Percentiles rank a stretch among this genome's conserved stretches.
phyloP scores from a whole-genome alignment of 2,113 vertebrate genomes.

The Mola mola region DNA sequence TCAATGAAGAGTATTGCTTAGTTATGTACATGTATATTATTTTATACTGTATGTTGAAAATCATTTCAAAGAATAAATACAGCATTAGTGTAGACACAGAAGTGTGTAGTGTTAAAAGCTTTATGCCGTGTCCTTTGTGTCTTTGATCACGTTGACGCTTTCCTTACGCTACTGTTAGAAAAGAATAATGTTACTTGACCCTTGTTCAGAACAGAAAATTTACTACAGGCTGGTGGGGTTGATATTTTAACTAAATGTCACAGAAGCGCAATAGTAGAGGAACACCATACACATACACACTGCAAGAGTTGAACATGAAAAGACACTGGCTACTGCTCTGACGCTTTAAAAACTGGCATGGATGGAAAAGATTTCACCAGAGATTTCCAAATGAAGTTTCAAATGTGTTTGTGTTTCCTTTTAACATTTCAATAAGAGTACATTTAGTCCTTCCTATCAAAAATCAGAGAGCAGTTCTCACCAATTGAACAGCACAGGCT shows the following conservation, averaged over 20 bases:
- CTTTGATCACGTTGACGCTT: no score
- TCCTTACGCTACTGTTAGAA: no score
- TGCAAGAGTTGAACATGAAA: background rate
- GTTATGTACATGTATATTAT: conserved; percentile 50
- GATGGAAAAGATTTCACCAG: background rate
- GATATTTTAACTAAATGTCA: no score
- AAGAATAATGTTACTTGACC: no score
- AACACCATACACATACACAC: background rate
- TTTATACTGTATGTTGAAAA: conserved; percentile 26
- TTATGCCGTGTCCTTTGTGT: background rate
- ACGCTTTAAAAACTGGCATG: background rate
- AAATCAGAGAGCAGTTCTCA: no score
- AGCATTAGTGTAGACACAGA: conserved; percentile 1
- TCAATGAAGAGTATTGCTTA: conserved; percentile 43
- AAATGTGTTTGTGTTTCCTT: background rate
- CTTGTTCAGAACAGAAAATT: background rate
- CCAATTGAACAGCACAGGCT: background rate
- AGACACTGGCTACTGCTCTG: background rate
- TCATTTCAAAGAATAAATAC: conserved; percentile 55
- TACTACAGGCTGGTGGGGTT: no score
- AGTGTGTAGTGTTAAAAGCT: no score
- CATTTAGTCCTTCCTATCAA: no score
- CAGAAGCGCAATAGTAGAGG: no score
- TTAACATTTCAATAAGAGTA: background rate
- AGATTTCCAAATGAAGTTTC: background rate